phyloP scores from a whole-genome alignment of 2,113 vertebrate species.

The Platycercus adscitus region DNA sequence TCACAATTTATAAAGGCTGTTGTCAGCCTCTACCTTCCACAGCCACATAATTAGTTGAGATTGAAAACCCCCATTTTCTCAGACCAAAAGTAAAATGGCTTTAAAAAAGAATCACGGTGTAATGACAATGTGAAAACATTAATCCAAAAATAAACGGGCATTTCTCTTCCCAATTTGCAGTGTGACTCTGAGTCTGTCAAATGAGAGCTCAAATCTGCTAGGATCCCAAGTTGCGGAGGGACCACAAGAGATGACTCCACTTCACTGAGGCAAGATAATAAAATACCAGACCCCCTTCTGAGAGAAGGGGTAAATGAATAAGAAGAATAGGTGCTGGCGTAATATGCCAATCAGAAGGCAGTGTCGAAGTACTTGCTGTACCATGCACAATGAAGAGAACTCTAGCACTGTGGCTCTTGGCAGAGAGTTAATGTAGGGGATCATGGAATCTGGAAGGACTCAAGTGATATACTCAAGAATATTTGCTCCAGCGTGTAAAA shows the following conservation, averaged over 20 bases:
- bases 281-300: neutral
- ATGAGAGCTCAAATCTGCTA: neutral
- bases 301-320: neutral
- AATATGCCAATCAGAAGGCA: neutral
- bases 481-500: neutral
- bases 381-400: neutral
- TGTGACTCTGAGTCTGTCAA: neutral
- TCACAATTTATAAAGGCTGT: neutral
- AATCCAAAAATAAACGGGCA: neutral
- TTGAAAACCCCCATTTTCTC: neutral
- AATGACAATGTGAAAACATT: neutral
- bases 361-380: neutral
- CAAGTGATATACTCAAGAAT: neutral
- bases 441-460: neutral
- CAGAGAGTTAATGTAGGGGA: neutral
- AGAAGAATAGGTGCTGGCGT: neutral
- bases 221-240: neutral
- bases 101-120: neutral
- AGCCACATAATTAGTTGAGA: neutral
- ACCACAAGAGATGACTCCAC: neutral
- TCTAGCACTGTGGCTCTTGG: neutral
- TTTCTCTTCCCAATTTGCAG: neutral
- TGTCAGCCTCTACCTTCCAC: neutral
- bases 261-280: neutral
- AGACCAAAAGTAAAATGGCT: neutral